phyloP scores from a whole-genome alignment of 1,140 invertebrate species.

The Neomicropteryx cornuta region DNA sequence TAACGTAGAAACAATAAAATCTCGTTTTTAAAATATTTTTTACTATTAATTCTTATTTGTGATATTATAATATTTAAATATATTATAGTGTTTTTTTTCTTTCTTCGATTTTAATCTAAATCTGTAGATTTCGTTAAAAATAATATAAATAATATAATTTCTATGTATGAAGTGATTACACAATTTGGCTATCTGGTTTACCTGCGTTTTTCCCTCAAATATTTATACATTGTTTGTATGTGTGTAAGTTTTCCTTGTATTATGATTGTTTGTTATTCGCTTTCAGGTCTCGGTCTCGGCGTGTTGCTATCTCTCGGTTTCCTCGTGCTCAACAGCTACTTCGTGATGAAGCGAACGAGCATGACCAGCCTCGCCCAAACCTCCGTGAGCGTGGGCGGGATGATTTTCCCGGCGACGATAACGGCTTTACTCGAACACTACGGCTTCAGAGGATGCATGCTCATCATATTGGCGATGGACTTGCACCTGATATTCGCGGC shows the following conservation, averaged over 20 bases:
- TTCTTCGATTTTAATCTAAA: conserved; percentile 12
- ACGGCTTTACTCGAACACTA: conserved; percentile 28
- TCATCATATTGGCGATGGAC: conserved; percentile 30
- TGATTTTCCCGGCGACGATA: conserved; percentile 30
- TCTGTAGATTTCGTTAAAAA: conserved; percentile 14
- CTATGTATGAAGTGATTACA: neutral
- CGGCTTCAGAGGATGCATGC: conserved; percentile 28
- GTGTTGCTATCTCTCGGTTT: conserved; percentile 34
- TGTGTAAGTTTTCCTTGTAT: conserved; percentile 3
- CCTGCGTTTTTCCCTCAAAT: neutral
- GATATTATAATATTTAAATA: too few species aligned
- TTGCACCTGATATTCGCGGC: conserved; percentile 30
- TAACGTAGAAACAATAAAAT: too few species aligned
- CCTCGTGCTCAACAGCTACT: conserved; percentile 32
- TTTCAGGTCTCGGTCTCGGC: conserved; percentile 30
- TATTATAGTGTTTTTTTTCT: conserved; percentile 2
- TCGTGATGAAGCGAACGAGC: conserved; percentile 27
- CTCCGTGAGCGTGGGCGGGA: conserved; percentile 31
- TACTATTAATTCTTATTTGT: too few species aligned
- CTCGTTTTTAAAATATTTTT: too few species aligned
- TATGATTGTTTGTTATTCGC: conserved; percentile 2
- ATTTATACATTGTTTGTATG: conserved; percentile 1
- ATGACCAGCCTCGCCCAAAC: conserved; percentile 36
- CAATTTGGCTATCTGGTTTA: neutral
- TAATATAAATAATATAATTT: conserved; percentile 5